Conservation (phyloP, 2,888 invertebrate species). For the Drosophila tanythrix region DNA sequence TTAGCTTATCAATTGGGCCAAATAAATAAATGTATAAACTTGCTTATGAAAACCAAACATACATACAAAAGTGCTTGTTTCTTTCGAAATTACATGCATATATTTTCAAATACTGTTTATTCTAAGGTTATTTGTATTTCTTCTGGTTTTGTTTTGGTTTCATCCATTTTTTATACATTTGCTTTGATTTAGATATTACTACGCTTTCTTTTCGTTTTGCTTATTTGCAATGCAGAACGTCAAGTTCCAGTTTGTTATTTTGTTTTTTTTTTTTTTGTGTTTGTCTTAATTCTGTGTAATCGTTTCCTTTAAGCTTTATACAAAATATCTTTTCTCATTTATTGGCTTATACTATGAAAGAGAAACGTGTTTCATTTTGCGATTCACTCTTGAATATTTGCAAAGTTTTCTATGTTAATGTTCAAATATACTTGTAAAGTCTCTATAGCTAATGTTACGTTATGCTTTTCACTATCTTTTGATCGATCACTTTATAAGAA, state of each 20-base stretch:
- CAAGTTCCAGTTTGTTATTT: constrained; percentile 35
- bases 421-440: constrained; percentile 41
- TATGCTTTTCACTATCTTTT: constrained; percentile 66
- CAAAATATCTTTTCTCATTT: constrained; percentile 58
- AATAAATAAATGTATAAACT: constrained; percentile 4
- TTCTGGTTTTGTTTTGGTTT: constrained; percentile 36
- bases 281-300: constrained; percentile 31
- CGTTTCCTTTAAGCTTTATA: constrained; percentile 57
- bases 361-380: constrained; percentile 57
- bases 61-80: background rate
- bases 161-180: constrained; percentile 60
- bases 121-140: constrained; percentile 32
- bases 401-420: constrained; percentile 37
- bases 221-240: constrained; percentile 59
- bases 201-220: constrained; percentile 66
- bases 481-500: constrained; percentile 70
- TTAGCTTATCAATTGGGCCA: constrained; percentile 31
- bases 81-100: constrained; percentile 20
- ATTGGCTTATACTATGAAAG: constrained; percentile 36
- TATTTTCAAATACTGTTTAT: constrained; percentile 28
- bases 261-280: constrained; percentile 27
- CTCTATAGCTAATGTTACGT: constrained; percentile 56
- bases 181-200: constrained; percentile 78
- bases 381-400: constrained; percentile 51
- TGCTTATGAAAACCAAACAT: background rate